Evolutionary conservation across 2,888 invertebrate species (phyloP).

Genomic region (Troides aeacus): DNA sequence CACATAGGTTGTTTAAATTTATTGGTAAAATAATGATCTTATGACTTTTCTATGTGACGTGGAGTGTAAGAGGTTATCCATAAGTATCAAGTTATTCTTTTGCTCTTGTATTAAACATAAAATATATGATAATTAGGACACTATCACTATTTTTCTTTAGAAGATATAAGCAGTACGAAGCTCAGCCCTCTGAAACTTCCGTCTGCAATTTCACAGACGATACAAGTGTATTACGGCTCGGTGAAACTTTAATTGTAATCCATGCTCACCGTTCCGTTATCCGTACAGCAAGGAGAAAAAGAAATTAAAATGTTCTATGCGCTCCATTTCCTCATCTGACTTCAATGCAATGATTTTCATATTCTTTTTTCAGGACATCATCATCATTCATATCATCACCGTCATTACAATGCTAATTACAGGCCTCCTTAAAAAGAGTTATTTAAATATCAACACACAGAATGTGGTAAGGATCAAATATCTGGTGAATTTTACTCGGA

Average conservation of each 20-base stretch:
- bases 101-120: background rate
- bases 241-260: conserved; percentile 21
- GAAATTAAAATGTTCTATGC: background rate
- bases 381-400: no score
- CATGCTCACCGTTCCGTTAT: conserved; percentile 6
- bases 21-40: background rate
- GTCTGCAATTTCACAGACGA: conserved; percentile 11
- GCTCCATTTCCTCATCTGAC: background rate
- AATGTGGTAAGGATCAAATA: no score
- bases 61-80: background rate
- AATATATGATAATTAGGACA: background rate
- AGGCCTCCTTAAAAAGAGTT: no score
- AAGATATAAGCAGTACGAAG: background rate
- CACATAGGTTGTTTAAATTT: background rate
- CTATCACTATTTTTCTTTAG: background rate
- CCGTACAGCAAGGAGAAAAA: background rate
- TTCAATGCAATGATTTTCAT: background rate
- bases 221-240: conserved; percentile 20
- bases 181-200: background rate
- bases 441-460: no score
- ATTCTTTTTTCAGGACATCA: background rate
- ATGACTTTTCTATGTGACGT: background rate
- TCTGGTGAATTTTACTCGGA: no score
- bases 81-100: background rate
- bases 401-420: no score